phyloP scores from a whole-genome alignment of 1,140 invertebrate species.

The Nasonia vitripennis region DNA sequence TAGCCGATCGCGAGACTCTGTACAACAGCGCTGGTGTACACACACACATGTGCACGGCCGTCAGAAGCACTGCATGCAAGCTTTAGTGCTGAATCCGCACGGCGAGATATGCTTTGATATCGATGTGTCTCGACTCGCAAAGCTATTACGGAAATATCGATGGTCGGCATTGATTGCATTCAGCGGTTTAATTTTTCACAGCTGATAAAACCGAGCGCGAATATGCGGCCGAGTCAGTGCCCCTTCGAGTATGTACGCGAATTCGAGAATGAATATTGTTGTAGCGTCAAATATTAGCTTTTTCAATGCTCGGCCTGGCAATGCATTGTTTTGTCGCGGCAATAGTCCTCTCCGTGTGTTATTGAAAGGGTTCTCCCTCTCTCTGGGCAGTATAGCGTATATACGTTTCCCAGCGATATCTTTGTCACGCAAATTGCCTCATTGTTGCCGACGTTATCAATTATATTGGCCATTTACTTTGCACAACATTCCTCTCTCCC shows the following conservation, averaged over 20 bases:
- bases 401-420: background rate
- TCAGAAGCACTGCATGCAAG: background rate
- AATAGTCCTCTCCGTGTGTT: background rate
- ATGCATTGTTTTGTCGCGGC: background rate
- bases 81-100: constrained; percentile 8
- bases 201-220: constrained; percentile 24
- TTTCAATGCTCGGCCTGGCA: constrained; percentile 1
- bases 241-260: background rate
- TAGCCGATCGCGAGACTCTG: background rate
- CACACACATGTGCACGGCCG: too few species aligned
- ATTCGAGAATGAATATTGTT: constrained; percentile 17
- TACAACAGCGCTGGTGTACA: too few species aligned
- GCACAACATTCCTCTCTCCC: background rate
- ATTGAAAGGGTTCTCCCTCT: background rate
- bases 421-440: background rate
- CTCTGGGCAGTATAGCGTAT: too few species aligned
- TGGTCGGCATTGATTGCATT: constrained; percentile 18
- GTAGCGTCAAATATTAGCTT: constrained; percentile 24
- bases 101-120: constrained; percentile 19
- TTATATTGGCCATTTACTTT: constrained; percentile 3
- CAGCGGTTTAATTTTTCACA: constrained; percentile 38
- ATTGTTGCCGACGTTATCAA: constrained; percentile 10
- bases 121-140: constrained; percentile 11
- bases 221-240: background rate
- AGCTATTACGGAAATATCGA: constrained; percentile 32